phyloP scores from a whole-genome alignment of 64 coral and sea anemone genomes.

The Acropora tenuis region DNA sequence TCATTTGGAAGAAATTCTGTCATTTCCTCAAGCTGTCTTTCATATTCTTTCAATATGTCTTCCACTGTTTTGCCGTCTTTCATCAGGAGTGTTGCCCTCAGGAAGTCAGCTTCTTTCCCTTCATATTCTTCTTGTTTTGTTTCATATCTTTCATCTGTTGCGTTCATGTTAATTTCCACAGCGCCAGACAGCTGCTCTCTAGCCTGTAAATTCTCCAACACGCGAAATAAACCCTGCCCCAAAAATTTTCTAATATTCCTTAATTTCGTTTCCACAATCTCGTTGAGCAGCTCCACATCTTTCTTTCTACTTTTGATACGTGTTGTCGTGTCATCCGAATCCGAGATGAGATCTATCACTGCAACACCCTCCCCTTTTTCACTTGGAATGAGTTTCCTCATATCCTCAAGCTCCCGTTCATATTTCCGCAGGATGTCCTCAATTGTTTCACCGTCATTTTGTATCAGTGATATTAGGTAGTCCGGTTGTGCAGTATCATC shows the following conservation, averaged over 20 bases:
- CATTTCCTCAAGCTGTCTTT: conserved; percentile 14
- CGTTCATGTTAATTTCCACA: too few relatives aligned
- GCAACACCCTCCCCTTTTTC: neutral
- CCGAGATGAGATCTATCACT: neutral
- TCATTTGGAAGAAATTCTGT: conserved; percentile 8
- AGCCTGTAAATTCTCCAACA: too few relatives aligned
- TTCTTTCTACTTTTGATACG: too few relatives aligned
- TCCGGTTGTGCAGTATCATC: neutral
- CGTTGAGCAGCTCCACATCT: neutral
- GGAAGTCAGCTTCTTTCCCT: too few relatives aligned
- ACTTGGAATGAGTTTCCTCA: conserved; percentile 11
- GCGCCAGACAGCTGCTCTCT: too few relatives aligned
- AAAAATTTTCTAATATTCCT: too few relatives aligned
- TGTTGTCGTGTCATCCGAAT: too few relatives aligned
- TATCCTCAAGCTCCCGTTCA: neutral
- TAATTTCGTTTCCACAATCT: neutral
- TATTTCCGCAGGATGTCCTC: conserved; percentile 17
- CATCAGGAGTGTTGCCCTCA: neutral
- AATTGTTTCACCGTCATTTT: neutral
- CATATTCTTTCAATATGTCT: conserved; percentile 23
- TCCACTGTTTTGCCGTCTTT: conserved; percentile 1
- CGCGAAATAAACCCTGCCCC: too few relatives aligned
- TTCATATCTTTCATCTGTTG: too few relatives aligned
- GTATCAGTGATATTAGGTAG: too few relatives aligned
- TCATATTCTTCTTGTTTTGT: neutral